phyloP scores from a whole-genome alignment of 2,888 invertebrate species.

The Drosophila putrida region DNA sequence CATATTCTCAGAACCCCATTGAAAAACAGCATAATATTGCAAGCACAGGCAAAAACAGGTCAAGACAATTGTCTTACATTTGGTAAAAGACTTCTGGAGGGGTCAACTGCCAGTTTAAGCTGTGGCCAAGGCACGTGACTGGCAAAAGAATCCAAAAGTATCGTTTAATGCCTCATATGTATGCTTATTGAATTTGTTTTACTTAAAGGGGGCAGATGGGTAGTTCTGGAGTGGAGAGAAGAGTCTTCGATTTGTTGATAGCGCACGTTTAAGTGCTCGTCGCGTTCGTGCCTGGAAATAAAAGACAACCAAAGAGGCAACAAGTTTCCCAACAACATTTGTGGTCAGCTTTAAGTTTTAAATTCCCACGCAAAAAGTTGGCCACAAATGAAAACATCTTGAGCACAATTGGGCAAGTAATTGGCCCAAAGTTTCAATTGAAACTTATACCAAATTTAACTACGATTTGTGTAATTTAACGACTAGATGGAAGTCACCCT shows the following conservation, averaged over 20 bases:
- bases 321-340: slow-evolving; percentile 35
- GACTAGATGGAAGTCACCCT: not conserved
- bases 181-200: no score
- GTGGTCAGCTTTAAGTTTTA: slow-evolving; percentile 17
- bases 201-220: no score
- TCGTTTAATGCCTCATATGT: slow-evolving; percentile 36
- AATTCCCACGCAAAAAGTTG: slow-evolving; percentile 4
- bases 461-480: slow-evolving; percentile 3
- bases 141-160: slow-evolving; percentile 7
- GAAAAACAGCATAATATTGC: slow-evolving; percentile 1
- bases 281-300: slow-evolving; percentile 21
- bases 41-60: not conserved
- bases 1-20: slow-evolving; percentile 1
- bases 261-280: slow-evolving; percentile 34
- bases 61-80: slow-evolving; percentile 5
- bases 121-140: slow-evolving; percentile 39
- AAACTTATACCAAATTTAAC: slow-evolving; percentile 15
- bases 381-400: slow-evolving; percentile 19
- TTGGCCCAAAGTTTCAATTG: slow-evolving; percentile 10
- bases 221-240: not conserved
- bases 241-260: slow-evolving; percentile 47
- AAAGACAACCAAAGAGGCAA: slow-evolving; percentile 21
- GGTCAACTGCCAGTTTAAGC: slow-evolving; percentile 17
- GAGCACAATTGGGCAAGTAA: slow-evolving; percentile 14
- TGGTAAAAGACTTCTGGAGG: not conserved